Percentiles rank a stretch among this genome's conserved stretches.
phyloP scores from a whole-genome alignment of 2,797 vertebrate genomes.

The Coluber constrictor region DNA sequence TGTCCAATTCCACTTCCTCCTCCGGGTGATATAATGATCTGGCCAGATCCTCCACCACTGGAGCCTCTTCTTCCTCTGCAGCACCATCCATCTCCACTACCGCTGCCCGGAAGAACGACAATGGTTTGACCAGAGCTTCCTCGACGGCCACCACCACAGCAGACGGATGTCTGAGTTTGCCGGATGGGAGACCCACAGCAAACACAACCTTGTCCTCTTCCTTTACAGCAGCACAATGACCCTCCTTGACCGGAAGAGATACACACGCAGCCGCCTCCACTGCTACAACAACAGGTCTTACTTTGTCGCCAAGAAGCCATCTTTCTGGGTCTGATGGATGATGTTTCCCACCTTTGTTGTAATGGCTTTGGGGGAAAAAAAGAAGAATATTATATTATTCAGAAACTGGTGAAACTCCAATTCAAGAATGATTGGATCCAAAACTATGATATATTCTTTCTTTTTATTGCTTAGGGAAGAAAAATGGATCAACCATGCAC shows the following conservation, averaged over 20 bases:
- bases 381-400: background rate
- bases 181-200: background rate
- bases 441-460: background rate
- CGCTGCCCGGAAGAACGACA: background rate
- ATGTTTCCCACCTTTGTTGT: background rate
- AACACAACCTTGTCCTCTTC: background rate
- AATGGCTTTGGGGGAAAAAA: background rate
- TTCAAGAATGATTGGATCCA: background rate
- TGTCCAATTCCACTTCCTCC: background rate
- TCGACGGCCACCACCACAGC: background rate
- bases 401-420: background rate
- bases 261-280: background rate
- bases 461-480: background rate
- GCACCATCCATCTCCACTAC: background rate
- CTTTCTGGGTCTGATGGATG: background rate
- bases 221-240: background rate
- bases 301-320: slow-evolving; percentile 8
- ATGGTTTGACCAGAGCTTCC: background rate
- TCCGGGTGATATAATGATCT: background rate
- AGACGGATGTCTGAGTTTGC: background rate
- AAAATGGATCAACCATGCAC: background rate
- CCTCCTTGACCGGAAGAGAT: background rate
- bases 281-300: background rate
- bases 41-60: background rate
- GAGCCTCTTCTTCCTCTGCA: background rate